Base-by-base conservation (phyloP, 2,888 invertebrate species). In the Drosophila rubida region DNA sequence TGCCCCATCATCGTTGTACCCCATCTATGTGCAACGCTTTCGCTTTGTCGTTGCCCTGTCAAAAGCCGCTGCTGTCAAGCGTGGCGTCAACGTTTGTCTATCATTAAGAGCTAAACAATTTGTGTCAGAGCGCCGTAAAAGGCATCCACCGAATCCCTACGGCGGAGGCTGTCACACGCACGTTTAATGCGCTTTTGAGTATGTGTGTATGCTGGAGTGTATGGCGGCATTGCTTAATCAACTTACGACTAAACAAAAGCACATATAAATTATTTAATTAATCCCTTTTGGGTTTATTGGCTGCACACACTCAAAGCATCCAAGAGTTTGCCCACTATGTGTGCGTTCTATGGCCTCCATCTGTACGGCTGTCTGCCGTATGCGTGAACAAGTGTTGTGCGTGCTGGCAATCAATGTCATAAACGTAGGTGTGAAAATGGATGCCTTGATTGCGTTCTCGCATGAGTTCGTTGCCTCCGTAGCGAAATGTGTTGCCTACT, bases 231-330 rank as follows among this genome's bases (percentile, higher is more conserved):
- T 76, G 76, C 71, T 80, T 86, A 82, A 83, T 82, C 80, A 86
- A 83, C 72, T 82, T 85, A 85, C 83, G 75, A 64, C 77, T 70
- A 69, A 82, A 69, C 83, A 82, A 82, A 80, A 86, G 83, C 86
- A 71, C 78, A 82, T 80, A 82, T 83, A 82, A 82, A 85, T 82
- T 82, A 85, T 82, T 82, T 82, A 82, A 82, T 82, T 85, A 82
- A 85, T 82, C 82, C 82, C 75, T 71, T 75, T 78, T 80, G 85
- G 82, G 75, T 68, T 84, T 78, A 80, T 80, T 78, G 75, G 59
- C 66, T 61, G 75, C 59, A 75, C 75, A 70, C 67, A 75, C 67
- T 66, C 42, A 39, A 27, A 8, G 35, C 13, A 41, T 6, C 35
- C 51, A 51, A 2, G 7, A 45, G 37, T 11, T 4, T 4, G 0